phyloP scores from a whole-genome alignment of 2,888 invertebrate genomes.

The Cephus pygmeus region DNA sequence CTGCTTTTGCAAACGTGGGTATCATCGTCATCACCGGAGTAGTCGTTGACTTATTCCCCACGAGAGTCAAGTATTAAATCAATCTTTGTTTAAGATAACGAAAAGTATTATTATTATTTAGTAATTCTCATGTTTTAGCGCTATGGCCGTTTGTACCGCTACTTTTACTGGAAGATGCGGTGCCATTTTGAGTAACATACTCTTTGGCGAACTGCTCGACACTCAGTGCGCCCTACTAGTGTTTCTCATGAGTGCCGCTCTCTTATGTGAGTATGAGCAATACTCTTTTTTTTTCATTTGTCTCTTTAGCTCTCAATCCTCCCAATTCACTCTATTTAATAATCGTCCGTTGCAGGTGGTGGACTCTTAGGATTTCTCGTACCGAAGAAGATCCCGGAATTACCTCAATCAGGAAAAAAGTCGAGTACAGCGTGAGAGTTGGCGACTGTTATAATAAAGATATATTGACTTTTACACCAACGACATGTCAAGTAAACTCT shows the following conservation, averaged over 20 bases:
- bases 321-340: background rate
- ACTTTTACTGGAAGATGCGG: conserved; percentile 74
- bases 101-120: background rate
- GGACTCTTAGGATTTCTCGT: background rate
- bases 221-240: conserved; percentile 72
- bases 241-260: conserved; percentile 68
- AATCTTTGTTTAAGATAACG: background rate
- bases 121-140: conserved; percentile 58
- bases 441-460: background rate
- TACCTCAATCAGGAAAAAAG: background rate
- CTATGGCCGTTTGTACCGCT: conserved; percentile 72
- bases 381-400: background rate
- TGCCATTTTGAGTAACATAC: conserved; percentile 72
- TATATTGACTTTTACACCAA: background rate
- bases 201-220: conserved; percentile 72
- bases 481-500: background rate
- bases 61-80: conserved; percentile 38
- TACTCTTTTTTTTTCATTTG: background rate
- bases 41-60: conserved; percentile 49
- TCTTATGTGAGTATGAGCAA: conserved; percentile 62
- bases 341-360: background rate
- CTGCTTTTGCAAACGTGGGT: conserved; percentile 58
- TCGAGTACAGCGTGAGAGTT: background rate
- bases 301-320: background rate
- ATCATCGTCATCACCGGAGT: conserved; percentile 52